Evolutionary conservation across 2,797 vertebrate species (phyloP), one percentile per base, ranked within the genome.

Genomic region (Epinephelus coioides): DNA sequence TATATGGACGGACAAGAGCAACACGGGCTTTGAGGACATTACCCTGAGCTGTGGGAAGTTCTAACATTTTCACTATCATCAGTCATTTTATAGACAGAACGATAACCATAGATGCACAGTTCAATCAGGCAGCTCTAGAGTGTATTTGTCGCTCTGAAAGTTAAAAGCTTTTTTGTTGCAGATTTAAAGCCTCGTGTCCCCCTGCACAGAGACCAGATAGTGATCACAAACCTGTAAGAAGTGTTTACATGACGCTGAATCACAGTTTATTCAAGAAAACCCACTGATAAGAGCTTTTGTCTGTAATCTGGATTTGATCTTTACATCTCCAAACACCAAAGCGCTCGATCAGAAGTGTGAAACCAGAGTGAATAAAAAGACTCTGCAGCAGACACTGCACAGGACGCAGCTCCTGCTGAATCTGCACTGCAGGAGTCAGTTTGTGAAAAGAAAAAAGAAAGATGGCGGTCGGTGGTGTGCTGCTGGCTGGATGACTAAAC

Each of bases 401-500:
- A 34, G 34, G 34, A 34, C 7, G 34, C 60, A 72, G 61, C 27
- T 30, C 27, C 76, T 67, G 34, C 34, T 34, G 34, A 34, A 34
- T 34, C 60, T 23, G 51, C 78, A 49, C 59, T 44, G 78, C 78
- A 74, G 78, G 59, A 74, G 61, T 34, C 34, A 34, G 7, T 34
- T 34, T 34, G 34, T 34, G 8, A 34, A 34, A 34, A 68, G 46
- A 64, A 25, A 30, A 2, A 30, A 68, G 43, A 53, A 61, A 62
- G 66, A 46, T 61, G 64, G 65, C 56, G 47, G 19, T 4, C 17
- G 50, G 25, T 1, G 38, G 56, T 4, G 30, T 34, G 68, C 67
- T 59, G 57, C 65, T 53, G 21, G 40, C 43, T 63, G 51, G 65
- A 75, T 64, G 78, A 69, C 53, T 70, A 21, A 70, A 75, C 66